Conservation (phyloP, 2,113 vertebrate genomes). For the Geococcyx californianus region DNA sequence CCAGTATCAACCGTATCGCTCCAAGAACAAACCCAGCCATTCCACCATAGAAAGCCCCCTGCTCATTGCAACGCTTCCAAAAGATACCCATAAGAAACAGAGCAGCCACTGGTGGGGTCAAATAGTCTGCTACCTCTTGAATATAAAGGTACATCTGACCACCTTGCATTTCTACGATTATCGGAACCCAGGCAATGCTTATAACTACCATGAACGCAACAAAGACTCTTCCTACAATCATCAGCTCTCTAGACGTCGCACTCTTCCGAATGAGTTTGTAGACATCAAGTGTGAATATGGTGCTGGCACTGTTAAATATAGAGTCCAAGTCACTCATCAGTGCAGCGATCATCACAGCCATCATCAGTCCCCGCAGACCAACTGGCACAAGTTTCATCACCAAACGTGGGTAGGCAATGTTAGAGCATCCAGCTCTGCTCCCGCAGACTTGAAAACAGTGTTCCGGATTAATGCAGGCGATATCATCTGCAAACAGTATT, state of each 20-base stretch:
- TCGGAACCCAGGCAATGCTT: conserved; percentile 97
- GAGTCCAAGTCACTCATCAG: conserved; percentile 99
- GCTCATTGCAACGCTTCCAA: conserved; percentile 96
- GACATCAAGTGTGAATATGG: conserved; percentile 96
- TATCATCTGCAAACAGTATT: conserved; percentile 89
- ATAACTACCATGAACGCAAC: conserved; percentile 93
- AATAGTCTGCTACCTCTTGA: conserved; percentile 95
- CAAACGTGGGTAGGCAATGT: conserved; percentile 95
- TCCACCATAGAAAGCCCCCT: conserved; percentile 93
- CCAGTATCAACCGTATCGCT: conserved; percentile 82
- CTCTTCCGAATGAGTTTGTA: conserved; percentile 87
- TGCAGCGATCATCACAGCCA: conserved; percentile 98
- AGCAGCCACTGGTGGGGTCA: conserved; percentile 94
- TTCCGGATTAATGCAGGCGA: conserved; percentile 95
- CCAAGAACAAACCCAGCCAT: conserved; percentile 91
- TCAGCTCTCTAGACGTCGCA: conserved; percentile 88
- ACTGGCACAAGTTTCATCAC: conserved; percentile 95
- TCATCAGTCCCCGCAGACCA: conserved; percentile 95
- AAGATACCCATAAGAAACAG: conserved; percentile 95
- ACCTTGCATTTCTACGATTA: conserved; percentile 98
- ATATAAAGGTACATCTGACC: conserved; percentile 99
- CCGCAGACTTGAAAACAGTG: conserved; percentile 97
- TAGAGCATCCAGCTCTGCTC: conserved; percentile 94
- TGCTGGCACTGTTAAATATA: conserved; percentile 98
- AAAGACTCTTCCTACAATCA: conserved; percentile 91